Percentiles rank a stretch among this genome's conserved stretches.
Evolutionary conservation across 2,888 invertebrate genomes (phyloP).

Genomic region (Ichneumoninae sp.): DNA sequence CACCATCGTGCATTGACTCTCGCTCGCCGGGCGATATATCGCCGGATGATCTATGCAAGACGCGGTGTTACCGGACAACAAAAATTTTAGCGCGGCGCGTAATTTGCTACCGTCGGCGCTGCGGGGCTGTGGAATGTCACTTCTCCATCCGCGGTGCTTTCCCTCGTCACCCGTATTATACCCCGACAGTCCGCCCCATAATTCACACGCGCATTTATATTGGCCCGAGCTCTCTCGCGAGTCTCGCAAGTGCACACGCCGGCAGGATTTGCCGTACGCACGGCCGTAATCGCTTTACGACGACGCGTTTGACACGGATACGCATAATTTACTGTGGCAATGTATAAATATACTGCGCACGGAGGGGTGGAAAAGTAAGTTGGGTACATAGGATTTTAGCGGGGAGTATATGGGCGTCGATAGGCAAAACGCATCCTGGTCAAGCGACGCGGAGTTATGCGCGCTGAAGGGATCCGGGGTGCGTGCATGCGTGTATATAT

Average conservation of each 20-base stretch:
- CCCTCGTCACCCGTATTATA: neutral
- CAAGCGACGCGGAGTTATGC: constrained; percentile 51
- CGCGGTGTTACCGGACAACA: no score
- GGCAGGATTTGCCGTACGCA: neutral
- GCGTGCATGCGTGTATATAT: constrained; percentile 21
- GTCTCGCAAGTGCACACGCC: constrained; percentile 4
- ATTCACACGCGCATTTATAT: constrained; percentile 6
- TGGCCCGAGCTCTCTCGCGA: neutral
- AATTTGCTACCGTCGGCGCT: neutral
- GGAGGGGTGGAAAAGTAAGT: constrained; percentile 20
- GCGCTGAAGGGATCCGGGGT: constrained; percentile 36
- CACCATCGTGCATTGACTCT: neutral
- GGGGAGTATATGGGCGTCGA: constrained; percentile 16
- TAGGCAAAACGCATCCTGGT: constrained; percentile 60
- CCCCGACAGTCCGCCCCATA: neutral
- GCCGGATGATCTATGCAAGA: neutral
- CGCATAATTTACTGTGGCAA: constrained; percentile 69
- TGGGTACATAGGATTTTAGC: constrained; percentile 1
- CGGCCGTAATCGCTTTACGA: constrained; percentile 64
- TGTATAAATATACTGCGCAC: neutral
- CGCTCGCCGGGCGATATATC: neutral
- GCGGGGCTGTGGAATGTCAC: neutral
- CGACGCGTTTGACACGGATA: constrained; percentile 75
- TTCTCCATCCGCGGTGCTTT: constrained; percentile 7
- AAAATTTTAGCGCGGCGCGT: neutral